Base-by-base conservation (phyloP, 2,113 vertebrate genomes). In the Chrysemys picta region DNA sequence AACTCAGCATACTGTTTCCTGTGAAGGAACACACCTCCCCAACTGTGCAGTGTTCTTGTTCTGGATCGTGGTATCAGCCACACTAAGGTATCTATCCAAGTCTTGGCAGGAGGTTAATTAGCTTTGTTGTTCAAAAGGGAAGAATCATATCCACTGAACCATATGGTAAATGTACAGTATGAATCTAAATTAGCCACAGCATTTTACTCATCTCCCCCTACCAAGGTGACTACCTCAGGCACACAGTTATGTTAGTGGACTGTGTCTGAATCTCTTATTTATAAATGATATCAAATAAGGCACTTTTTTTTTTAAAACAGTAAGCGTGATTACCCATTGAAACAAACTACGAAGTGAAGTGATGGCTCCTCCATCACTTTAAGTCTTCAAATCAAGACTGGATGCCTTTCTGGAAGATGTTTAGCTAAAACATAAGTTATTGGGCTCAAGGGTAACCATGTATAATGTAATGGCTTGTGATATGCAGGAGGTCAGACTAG, bases 401-500 rank as follows among this genome's bases (percentile, higher is more conserved):
- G 12, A 69, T 65, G 22, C 59, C 29, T 27, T 82, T 38, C 57
- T 50, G n/a, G 53, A 89, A 87, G 1, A 62, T 1, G 2, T 10
- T 85, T 69, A 4, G 6, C 52, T 35, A 93, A 65, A 65, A 92
- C 10, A 25, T 1, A 1, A 6, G 10, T 35, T 25, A 75, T 62
- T 1, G 1, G 7, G 42, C 10, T 88, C 1, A 50, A 53, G 62
- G 27, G 2, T 2, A 89, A 86, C 42, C 21, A 6, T 1, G 2
- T 69, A 86, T 57, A 86, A 4, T 22, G n/a, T 82, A 2, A 27
- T 75, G n/a, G 21, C 21, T 11, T 75, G 35, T 22, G 35, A 38
- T 42, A 90, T 6, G 1, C 1, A 85, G 10, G 76, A 49, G 45
- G n/a, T 52, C 35, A 83, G 56, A 69, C 25, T 27, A 81, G 27